These are phyloP conservation scores for Malaclemys terrapin DNA, from an alignment of 2,113 vertebrate genomes.

Conservation along the genomic window DNA sequence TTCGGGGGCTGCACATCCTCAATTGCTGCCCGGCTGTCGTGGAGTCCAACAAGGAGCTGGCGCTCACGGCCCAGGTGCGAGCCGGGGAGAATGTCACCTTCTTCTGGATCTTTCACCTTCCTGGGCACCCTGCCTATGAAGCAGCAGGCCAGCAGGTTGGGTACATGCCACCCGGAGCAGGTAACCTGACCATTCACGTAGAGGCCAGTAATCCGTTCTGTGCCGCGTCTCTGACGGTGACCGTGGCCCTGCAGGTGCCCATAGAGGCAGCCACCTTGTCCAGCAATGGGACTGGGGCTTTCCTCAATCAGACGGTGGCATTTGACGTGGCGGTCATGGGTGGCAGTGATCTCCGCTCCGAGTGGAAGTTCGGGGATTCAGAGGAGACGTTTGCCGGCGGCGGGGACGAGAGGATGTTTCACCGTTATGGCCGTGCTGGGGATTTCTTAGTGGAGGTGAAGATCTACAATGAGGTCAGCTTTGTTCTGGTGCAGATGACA, in stretches of 20 bases:
- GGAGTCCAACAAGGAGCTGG: constrained; percentile 64
- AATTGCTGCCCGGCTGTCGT: constrained; percentile 64
- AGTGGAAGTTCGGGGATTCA: constrained; percentile 81
- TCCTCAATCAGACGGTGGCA: constrained; percentile 60
- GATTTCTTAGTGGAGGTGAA: constrained; percentile 66
- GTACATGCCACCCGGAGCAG: constrained; percentile 68
- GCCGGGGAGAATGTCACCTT: constrained; percentile 60
- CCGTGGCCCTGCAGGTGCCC: constrained; percentile 68
- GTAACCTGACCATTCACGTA: constrained; percentile 72
- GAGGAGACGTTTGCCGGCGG: not conserved
- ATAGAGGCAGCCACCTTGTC: constrained; percentile 61
- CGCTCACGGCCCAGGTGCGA: constrained; percentile 66
- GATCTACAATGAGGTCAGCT: constrained; percentile 78
- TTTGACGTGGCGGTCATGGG: constrained; percentile 56
- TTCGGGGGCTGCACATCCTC: constrained; percentile 74
- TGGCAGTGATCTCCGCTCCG: constrained; percentile 73
- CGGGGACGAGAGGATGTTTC: constrained; percentile 26
- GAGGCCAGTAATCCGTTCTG: constrained; percentile 75
- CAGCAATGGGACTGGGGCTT: constrained; percentile 59
- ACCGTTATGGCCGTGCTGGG: constrained; percentile 70
- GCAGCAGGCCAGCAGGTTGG: constrained; percentile 71
- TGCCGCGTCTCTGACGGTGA: constrained; percentile 54
- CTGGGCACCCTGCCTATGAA: constrained; percentile 7
- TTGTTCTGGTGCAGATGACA: constrained; percentile 38
- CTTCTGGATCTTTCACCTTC: constrained; percentile 77